A percentile compares a stretch with the other conserved stretches of the same genome.
These are phyloP conservation scores for Pollenia griseotomentosa DNA, from an alignment of 2,888 invertebrate species.

Conservation along the genomic window DNA sequence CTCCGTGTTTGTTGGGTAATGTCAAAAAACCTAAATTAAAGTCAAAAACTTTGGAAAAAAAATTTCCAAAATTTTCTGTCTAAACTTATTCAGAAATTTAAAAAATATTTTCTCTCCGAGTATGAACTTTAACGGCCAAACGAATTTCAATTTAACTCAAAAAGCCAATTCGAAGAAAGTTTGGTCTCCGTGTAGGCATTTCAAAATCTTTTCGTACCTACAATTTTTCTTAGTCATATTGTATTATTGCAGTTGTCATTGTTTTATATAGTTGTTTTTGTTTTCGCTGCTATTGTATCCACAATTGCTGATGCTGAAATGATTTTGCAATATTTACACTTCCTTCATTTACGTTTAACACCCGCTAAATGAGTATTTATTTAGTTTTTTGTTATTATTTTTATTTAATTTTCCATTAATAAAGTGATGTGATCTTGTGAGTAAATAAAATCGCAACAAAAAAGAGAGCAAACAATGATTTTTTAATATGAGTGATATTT, in stretches of 20 bases:
- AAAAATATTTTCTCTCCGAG: background rate
- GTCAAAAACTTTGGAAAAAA: no score
- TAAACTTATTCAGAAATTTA: no score
- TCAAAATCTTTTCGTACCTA: no score
- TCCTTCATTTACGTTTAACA: constrained; percentile 48
- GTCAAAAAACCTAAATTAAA: no score
- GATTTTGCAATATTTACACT: constrained; percentile 33
- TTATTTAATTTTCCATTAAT: constrained; percentile 25
- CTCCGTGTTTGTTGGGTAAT: no score
- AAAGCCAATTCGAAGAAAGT: no score
- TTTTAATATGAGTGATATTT: background rate
- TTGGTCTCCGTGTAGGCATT: no score
- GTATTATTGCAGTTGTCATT: constrained; percentile 38
- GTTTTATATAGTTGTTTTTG: background rate
- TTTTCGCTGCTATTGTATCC: background rate
- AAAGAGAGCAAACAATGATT: constrained; percentile 7
- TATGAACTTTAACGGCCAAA: no score
- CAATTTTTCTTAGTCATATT: no score
- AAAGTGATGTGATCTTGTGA: constrained; percentile 19
- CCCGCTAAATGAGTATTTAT: constrained; percentile 21
- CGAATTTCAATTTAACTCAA: no score
- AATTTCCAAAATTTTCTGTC: no score
- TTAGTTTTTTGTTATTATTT: background rate
- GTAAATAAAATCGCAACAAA: background rate
- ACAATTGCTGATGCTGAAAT: constrained; percentile 9